Conservation (phyloP, 2,113 vertebrate genomes). For the Apodemus sylvaticus region DNA sequence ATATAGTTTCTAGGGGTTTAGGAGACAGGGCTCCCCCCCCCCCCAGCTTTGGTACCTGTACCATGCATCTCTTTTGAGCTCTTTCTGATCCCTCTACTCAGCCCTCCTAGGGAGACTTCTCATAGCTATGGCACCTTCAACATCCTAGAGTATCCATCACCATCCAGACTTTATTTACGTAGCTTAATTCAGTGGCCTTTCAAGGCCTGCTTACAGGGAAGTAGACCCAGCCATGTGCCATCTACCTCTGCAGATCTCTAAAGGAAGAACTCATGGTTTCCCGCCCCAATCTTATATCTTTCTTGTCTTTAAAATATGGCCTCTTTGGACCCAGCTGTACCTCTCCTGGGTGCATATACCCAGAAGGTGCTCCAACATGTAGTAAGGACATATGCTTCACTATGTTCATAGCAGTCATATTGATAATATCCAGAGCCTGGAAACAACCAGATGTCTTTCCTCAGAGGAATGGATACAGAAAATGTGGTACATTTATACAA, state of each 20-base stretch:
- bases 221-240: neutral
- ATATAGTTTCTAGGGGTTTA: neutral
- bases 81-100: neutral
- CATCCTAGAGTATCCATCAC: neutral
- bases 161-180: neutral
- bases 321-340: no score
- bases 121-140: neutral
- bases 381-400: no score
- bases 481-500: no score
- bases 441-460: no score
- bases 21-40: neutral
- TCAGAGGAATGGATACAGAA: no score
- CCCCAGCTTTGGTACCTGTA: neutral
- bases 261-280: neutral
- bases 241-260: neutral
- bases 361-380: no score
- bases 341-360: no score
- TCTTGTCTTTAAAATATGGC: neutral
- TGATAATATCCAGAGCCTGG: no score
- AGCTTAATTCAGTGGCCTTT: neutral
- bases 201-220: neutral
- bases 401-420: no score
- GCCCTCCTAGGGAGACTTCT: neutral
- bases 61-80: neutral
- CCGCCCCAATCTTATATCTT: neutral